Evolutionary conservation across 2,888 invertebrate genomes (phyloP), one percentile per base, ranked within the genome.

Genomic region (Drosophila meridionalis): DNA sequence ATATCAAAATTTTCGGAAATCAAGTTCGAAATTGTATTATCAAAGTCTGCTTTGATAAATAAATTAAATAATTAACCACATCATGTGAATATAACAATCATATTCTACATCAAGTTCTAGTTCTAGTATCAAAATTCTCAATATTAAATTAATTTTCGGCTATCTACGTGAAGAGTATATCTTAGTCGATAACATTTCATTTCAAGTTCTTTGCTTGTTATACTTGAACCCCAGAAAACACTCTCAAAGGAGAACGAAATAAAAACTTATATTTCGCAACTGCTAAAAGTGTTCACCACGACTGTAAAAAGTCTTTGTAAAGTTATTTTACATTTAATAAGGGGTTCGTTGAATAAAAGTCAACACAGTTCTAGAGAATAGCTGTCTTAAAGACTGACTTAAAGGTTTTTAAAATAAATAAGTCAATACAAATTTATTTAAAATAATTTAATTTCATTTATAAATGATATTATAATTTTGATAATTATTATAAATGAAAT

Each of bases 181-280:
- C n/a, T 9, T 6, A 5, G 50, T 50, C 32, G 4, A 32, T 9
- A 2, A n/a, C 50, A n/a, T 9, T 48, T 0, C 5, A 5, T 32
- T n/a, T 4, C 9, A 32, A n/a, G 5, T n/a, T 32, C 6, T 50
- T 50, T 4, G n/a, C 30, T 50, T 34, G 9, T 20, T n/a, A 50
- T 20, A 6, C 32, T 34, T 50, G 11, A 11, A 34, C 32, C 32
- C 11, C n/a, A 50, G 9, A 34, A 50, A 48, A 30, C 32, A 14
- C 48, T n/a, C 28, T 50, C n/a, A n/a, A 50, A 50, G 9, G n/a
- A 48, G 48, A 30, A 32, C n/a, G 14, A 48, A 48, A 30, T 9
- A 12, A 30, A 32, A 48, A 48, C 48, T 48, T 48, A 32, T 32
- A 32, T 48, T 48, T 48, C n/a, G 30, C 48, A 30, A 48, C 30